Percentiles rank a stretch among this genome's conserved stretches.
These are phyloP conservation scores for Tanaodytes sp. DNA, from an alignment of 2,888 invertebrate species.

Conservation along the genomic window DNA sequence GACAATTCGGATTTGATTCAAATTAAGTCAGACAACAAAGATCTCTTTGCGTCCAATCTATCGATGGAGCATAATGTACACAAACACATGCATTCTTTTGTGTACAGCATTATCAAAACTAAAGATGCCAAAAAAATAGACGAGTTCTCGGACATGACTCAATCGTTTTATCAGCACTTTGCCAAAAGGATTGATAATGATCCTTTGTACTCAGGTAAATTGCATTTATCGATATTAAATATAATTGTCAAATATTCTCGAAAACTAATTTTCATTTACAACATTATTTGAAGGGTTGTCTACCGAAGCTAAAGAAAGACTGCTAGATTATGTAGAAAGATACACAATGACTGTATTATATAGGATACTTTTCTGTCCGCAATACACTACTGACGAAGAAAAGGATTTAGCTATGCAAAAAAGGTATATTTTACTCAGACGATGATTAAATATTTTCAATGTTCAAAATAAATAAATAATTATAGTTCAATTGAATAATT, in stretches of 20 bases:
- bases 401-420: slow-evolving; percentile 94
- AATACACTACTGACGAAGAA: slow-evolving; percentile 92
- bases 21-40: slow-evolving; percentile 72
- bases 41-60: slow-evolving; percentile 65
- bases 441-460: neutral
- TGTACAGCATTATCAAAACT: slow-evolving; percentile 78
- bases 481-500: too few relatives aligned
- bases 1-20: slow-evolving; percentile 75
- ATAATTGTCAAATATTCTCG: too few relatives aligned
- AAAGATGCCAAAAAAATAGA: slow-evolving; percentile 81
- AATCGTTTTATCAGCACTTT: slow-evolving; percentile 90
- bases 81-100: slow-evolving; percentile 80
- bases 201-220: slow-evolving; percentile 75
- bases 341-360: slow-evolving; percentile 94
- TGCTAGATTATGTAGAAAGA: slow-evolving; percentile 94
- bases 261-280: too few relatives aligned
- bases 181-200: slow-evolving; percentile 82
- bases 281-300: slow-evolving; percentile 74
- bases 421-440: slow-evolving; percentile 67
- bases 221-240: too few relatives aligned
- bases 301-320: slow-evolving; percentile 83
- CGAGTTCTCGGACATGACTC: slow-evolving; percentile 90
- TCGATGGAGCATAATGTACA: slow-evolving; percentile 78
- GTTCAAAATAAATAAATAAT: neutral
- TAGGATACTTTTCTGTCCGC: slow-evolving; percentile 89